Evolutionary conservation across 2,888 invertebrate species (phyloP), one percentile per base, ranked within the genome.

Genomic region (Hymenopus coronatus): DNA sequence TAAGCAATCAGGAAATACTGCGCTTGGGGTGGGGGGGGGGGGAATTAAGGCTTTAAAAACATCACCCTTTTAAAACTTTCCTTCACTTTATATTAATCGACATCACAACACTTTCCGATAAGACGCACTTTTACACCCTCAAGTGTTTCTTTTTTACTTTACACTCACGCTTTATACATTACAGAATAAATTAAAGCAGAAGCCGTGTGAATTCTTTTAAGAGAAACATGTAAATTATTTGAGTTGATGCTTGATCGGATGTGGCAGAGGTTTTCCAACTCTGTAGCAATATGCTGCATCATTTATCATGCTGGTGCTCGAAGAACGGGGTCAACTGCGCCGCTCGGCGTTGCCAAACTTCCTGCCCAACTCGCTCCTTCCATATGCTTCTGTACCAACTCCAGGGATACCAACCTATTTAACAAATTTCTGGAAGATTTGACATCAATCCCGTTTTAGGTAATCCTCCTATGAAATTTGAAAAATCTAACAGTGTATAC

Each of bases 31-130:
- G 4, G 54, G 54, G 4, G 54, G n/a, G 27, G 33, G 28, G 20
- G 1, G 84, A 84, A 84, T 54, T 83, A 83, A 88, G 88, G 82
- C 86, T 86, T 86, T 86, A 84, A 85, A 85, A 85, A 85, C 40
- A 40, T 14, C 27, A 82, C 33, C 82, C 27, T 30, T 33, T 28
- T 82, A 87, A 28, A 28, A 86, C 86, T 28, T 81, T 14, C 28
- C 25, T 28, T 33, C 82, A 87, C 46, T 88, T 84, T 33, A 88
- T 88, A 88, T 88, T 84, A 88, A 88, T 88, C 54, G 88, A 28
- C 70, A 25, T 84, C 28, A 27, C 83, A n/a, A 88, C 27, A 30
- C 15, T 28, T 83, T 88, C 33, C 54, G 88, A 88, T 83, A 84
- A 28, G 40, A 82, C 20, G 84, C 88, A 30, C 84, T 88, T 88